Evolutionary conservation across 2,113 vertebrate genomes (phyloP).

Genomic region (Hyaena hyaena): DNA sequence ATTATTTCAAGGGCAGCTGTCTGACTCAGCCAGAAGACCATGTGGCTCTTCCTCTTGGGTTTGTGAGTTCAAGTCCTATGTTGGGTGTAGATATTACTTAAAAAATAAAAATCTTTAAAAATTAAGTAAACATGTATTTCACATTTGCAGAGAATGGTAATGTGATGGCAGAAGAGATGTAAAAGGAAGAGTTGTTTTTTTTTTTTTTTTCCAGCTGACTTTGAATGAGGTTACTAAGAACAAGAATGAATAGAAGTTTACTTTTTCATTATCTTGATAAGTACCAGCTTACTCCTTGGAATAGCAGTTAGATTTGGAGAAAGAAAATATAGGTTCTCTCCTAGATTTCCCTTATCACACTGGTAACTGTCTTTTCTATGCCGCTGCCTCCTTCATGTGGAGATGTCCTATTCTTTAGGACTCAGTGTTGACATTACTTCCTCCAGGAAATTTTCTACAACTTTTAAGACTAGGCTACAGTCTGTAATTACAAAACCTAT

Average conservation of each 20-base stretch:
- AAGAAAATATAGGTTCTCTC: neutral
- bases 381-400: neutral
- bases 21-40: too few species aligned
- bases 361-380: fast-evolving
- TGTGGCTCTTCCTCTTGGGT: too few species aligned
- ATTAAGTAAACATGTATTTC: constrained; percentile 44
- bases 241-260: neutral
- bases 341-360: neutral
- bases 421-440: neutral
- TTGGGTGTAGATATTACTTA: too few species aligned
- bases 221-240: neutral
- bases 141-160: neutral
- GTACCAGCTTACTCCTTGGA: neutral
- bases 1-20: too few species aligned
- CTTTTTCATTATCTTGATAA: neutral
- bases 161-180: neutral
- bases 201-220: neutral
- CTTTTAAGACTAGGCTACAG: neutral
- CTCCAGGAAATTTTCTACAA: neutral
- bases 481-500: neutral
- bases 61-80: too few species aligned
- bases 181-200: neutral
- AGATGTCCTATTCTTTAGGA: neutral
- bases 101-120: too few species aligned
- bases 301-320: neutral